phyloP scores from a whole-genome alignment of 2,888 invertebrate genomes.

The Ornithoptera alexandrae region DNA sequence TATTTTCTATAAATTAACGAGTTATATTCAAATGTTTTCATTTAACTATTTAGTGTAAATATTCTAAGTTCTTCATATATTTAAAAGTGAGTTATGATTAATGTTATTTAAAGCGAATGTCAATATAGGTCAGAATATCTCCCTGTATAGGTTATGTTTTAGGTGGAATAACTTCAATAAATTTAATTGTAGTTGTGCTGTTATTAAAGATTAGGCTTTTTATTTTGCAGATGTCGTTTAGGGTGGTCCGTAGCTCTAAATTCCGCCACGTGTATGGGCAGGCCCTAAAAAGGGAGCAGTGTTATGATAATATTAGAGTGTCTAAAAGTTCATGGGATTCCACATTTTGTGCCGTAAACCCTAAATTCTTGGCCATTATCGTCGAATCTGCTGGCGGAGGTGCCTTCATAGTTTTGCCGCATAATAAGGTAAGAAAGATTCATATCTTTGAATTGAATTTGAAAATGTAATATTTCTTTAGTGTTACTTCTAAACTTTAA shows the following conservation, averaged over 20 bases:
- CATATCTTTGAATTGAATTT: background rate
- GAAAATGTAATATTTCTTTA: background rate
- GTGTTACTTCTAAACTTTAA: background rate
- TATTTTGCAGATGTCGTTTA: constrained; percentile 92
- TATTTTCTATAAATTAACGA: constrained; percentile 64
- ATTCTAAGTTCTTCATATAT: constrained; percentile 59
- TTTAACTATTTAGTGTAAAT: constrained; percentile 68
- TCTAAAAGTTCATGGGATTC: constrained; percentile 99
- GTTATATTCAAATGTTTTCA: constrained; percentile 75
- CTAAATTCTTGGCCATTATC: constrained; percentile 97
- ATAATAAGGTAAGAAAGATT: constrained; percentile 87
- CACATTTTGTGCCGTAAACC: constrained; percentile 98
- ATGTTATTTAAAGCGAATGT: constrained; percentile 54
- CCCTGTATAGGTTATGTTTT: constrained; percentile 73
- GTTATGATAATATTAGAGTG: constrained; percentile 98
- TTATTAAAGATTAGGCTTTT: constrained; percentile 59
- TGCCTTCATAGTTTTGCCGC: constrained; percentile 96
- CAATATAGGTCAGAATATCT: constrained; percentile 75
- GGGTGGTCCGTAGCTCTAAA: constrained; percentile 97
- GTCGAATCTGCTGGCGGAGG: constrained; percentile 98
- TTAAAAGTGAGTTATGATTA: constrained; percentile 67
- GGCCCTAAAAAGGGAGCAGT: constrained; percentile 95
- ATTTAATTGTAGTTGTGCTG: constrained; percentile 57
- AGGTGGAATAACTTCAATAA: constrained; percentile 59
- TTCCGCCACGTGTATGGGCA: constrained; percentile 97